Evolutionary conservation across 1,140 invertebrate species (phyloP).

Genomic region (Heterodera schachtii): DNA sequence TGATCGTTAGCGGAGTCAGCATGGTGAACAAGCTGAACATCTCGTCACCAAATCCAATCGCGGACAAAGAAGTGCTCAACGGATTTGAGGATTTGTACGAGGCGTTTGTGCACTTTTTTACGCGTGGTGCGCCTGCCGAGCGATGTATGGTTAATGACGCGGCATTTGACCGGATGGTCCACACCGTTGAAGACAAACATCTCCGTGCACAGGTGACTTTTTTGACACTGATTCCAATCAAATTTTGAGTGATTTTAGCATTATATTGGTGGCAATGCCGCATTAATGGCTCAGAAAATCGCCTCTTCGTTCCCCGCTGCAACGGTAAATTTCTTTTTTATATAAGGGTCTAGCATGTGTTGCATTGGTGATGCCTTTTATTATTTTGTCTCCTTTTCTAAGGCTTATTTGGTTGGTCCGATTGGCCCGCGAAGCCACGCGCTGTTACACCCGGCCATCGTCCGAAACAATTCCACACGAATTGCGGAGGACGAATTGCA

Average conservation of each 20-base stretch:
- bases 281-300: conserved; percentile 68
- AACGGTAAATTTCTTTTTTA: conserved; percentile 54
- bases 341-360: too few relatives aligned
- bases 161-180: conserved; percentile 56
- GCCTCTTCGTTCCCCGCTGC: conserved; percentile 66
- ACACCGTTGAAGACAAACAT: conserved; percentile 51
- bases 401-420: conserved; percentile 68
- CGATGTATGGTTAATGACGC: conserved; percentile 66
- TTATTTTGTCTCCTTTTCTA: conserved; percentile 25
- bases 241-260: conserved; percentile 61
- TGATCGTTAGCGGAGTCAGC: conserved; percentile 67
- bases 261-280: conserved; percentile 69
- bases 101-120: conserved; percentile 68
- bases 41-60: conserved; percentile 54
- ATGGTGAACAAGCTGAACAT: conserved; percentile 63
- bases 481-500: conserved; percentile 68
- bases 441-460: conserved; percentile 66
- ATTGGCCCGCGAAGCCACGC: conserved; percentile 67
- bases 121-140: conserved; percentile 68
- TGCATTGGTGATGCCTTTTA: not conserved
- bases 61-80: conserved; percentile 64
- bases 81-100: conserved; percentile 63
- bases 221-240: conserved; percentile 35
- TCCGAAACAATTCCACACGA: conserved; percentile 63
- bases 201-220: conserved; percentile 50